Conservation (phyloP, 2,113 vertebrate genomes). For the Suricata suricatta region DNA sequence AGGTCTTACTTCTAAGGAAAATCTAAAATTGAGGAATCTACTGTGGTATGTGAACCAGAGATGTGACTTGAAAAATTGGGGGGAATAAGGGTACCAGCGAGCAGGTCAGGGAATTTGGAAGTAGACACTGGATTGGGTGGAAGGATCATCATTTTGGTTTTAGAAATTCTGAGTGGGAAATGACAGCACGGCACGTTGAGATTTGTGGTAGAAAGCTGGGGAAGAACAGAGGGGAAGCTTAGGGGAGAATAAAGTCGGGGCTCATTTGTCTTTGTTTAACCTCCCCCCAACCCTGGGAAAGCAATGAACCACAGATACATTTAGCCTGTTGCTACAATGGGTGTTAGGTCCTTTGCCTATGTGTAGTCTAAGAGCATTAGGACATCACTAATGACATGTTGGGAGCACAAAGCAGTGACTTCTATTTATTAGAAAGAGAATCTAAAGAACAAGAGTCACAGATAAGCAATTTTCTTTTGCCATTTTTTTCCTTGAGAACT, state of each 20-base stretch:
- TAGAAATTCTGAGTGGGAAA: slow-evolving; percentile 23
- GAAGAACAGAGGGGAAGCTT: background rate
- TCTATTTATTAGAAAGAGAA: background rate
- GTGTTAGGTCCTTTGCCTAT: background rate
- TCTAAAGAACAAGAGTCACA: slow-evolving; percentile 9
- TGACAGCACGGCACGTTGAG: background rate
- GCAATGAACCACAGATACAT: background rate
- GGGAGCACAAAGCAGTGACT: slow-evolving; percentile 1
- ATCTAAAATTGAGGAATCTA: background rate
- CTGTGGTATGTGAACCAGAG: background rate
- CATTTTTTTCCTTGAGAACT: slow-evolving; percentile 11
- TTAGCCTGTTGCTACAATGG: background rate
- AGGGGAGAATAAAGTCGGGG: background rate
- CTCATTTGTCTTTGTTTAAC: background rate
- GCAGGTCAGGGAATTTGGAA: background rate
- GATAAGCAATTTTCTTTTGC: background rate
- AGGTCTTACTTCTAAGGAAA: background rate
- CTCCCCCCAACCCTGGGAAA: background rate
- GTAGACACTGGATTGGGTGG: background rate
- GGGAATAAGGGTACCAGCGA: background rate
- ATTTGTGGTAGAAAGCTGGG: background rate
- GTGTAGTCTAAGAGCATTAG: background rate
- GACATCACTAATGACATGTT: background rate
- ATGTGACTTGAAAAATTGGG: background rate
- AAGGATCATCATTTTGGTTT: background rate